Conservation (phyloP, 1,140 invertebrate genomes). For the Nautilus pompilius region DNA sequence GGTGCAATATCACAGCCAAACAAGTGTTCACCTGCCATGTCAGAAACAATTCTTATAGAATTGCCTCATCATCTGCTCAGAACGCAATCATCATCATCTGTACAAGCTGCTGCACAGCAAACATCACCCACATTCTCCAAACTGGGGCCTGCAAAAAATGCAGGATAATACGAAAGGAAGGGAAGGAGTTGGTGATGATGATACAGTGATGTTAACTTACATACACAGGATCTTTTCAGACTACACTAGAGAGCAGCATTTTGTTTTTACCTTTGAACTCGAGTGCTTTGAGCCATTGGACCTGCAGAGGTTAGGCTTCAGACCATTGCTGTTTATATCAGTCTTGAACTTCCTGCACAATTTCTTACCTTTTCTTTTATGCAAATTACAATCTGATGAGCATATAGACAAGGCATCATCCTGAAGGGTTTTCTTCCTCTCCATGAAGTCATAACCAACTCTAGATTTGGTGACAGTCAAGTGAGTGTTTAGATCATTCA, state of each 20-base stretch:
- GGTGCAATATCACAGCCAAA: no score
- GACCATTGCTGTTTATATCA: constrained; percentile 39
- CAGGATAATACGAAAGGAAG: no score
- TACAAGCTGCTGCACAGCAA: no score
- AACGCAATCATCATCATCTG: no score
- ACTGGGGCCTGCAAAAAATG: no score
- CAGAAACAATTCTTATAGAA: no score
- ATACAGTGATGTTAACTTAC: no score
- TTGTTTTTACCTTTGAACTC: constrained; percentile 31
- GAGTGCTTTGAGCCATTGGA: constrained; percentile 10
- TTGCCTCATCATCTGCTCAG: no score
- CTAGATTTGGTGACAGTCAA: background rate
- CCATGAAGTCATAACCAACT: constrained; percentile 4
- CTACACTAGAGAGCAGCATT: constrained; percentile 48
- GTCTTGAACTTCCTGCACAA: constrained; percentile 21
- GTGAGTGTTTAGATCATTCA: background rate
- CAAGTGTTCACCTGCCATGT: no score
- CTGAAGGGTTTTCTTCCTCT: constrained; percentile 3
- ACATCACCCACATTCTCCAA: no score
- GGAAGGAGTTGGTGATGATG: no score
- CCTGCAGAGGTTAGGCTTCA: constrained; percentile 26
- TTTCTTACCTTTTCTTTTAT: constrained; percentile 10
- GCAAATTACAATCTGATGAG: constrained; percentile 17
- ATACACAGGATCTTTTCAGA: no score
- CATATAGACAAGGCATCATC: constrained; percentile 12